A percentile compares a stretch with the other conserved stretches of the same genome.
These are phyloP conservation scores for Otus sunia DNA, from an alignment of 2,113 vertebrate genomes.

Conservation along the genomic window DNA sequence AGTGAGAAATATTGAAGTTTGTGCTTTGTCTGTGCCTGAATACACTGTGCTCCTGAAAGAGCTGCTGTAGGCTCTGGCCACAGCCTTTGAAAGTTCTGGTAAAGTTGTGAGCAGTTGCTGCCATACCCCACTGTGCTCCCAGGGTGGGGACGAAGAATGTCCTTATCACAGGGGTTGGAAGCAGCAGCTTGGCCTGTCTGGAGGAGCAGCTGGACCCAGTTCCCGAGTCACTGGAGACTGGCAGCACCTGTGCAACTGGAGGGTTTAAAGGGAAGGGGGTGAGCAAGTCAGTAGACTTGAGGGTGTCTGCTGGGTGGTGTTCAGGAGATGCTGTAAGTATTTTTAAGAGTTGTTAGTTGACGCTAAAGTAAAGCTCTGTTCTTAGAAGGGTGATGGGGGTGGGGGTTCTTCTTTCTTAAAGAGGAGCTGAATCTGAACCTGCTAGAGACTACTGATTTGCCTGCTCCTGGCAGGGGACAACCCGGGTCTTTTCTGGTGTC, in stretches of 20 bases:
- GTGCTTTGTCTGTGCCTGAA: neutral
- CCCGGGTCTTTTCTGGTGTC: neutral
- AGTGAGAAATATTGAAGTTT: neutral
- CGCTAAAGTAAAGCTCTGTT: neutral
- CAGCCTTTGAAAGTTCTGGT: neutral
- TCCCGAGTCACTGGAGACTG: rapidly evolving
- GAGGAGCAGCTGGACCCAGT: neutral
- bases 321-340: neutral
- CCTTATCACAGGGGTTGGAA: too few relatives aligned
- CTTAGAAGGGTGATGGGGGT: too few relatives aligned
- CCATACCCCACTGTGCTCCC: neutral
- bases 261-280: neutral
- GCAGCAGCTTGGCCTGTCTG: too few relatives aligned
- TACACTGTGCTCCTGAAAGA: neutral
- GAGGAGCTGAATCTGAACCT: neutral
- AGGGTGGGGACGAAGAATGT: neutral
- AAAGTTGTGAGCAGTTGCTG: neutral
- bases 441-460: neutral
- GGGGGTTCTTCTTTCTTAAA: neutral
- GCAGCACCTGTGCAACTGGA: neutral
- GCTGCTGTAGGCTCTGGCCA: neutral
- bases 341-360: neutral
- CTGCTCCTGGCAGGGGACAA: neutral
- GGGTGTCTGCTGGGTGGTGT: too few relatives aligned
- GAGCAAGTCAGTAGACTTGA: rapidly evolving